These are phyloP conservation scores for Ectemnius cavifrons DNA, from an alignment of 2,888 invertebrate species.

Conservation along the genomic window DNA sequence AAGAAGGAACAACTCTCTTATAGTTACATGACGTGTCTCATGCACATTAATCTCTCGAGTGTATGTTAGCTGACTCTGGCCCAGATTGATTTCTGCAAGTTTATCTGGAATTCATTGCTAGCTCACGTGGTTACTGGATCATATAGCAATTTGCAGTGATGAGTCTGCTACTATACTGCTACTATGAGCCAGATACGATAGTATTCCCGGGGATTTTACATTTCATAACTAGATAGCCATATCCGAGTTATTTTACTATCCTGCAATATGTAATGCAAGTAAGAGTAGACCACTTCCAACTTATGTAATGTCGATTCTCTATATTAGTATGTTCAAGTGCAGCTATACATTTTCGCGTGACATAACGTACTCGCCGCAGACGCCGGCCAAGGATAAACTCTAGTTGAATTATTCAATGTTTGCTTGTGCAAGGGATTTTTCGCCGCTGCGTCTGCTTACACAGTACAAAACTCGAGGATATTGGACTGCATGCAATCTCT, in stretches of 20 bases:
- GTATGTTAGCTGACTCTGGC: background rate
- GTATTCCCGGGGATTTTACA: background rate
- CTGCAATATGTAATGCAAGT: too few relatives aligned
- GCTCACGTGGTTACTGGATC: too few relatives aligned
- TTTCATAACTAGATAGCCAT: background rate
- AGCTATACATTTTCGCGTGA: slow-evolving; percentile 58
- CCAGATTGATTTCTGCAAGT: slow-evolving; percentile 9
- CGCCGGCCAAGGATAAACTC: slow-evolving; percentile 68
- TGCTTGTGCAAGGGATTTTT: slow-evolving; percentile 52
- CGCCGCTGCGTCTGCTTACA: slow-evolving; percentile 25
- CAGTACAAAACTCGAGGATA: background rate
- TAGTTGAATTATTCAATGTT: slow-evolving; percentile 71
- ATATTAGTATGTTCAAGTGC: slow-evolving; percentile 60
- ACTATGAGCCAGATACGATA: background rate
- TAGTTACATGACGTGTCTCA: slow-evolving; percentile 1
- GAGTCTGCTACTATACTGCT: background rate
- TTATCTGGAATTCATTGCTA: background rate
- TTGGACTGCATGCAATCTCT: background rate
- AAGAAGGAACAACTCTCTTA: slow-evolving; percentile 7
- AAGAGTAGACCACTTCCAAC: background rate
- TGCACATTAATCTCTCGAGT: slow-evolving; percentile 5
- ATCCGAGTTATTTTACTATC: too few relatives aligned
- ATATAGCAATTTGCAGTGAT: too few relatives aligned
- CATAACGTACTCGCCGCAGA: slow-evolving; percentile 60
- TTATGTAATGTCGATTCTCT: slow-evolving; percentile 58